These are phyloP conservation scores for Agriopis leucophaearia DNA, from an alignment of 2,888 invertebrate species.

Conservation along the genomic window DNA sequence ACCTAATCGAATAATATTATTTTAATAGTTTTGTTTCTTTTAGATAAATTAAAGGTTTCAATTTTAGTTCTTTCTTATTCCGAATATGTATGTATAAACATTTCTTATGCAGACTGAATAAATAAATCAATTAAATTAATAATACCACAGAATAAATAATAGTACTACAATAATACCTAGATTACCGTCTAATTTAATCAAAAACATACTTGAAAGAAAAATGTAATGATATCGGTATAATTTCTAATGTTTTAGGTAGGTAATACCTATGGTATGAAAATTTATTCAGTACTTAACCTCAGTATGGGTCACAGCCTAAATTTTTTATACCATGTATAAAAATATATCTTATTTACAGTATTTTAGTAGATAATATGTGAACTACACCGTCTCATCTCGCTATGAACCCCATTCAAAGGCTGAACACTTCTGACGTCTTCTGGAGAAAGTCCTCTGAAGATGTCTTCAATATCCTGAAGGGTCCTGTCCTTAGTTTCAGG, in stretches of 20 bases:
- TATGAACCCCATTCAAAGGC: conserved; percentile 63
- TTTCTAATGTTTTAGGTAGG: background rate
- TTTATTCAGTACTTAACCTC: conserved; percentile 29
- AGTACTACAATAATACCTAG: background rate
- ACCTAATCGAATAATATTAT: too few relatives aligned
- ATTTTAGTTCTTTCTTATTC: too few relatives aligned
- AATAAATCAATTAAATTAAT: background rate
- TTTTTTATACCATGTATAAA: conserved; percentile 45
- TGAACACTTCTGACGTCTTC: conserved; percentile 61
- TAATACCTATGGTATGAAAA: conserved; percentile 10
- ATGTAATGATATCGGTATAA: background rate
- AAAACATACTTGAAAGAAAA: conserved; percentile 1
- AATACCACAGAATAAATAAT: background rate
- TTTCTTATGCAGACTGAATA: too few relatives aligned
- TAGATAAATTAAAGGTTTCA: too few relatives aligned
- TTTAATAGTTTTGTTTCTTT: too few relatives aligned
- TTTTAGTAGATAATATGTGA: conserved; percentile 73
- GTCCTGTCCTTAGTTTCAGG: conserved; percentile 90
- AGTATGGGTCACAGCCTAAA: conserved; percentile 43
- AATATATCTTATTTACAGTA: conserved; percentile 11
- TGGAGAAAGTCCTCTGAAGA: conserved; percentile 69
- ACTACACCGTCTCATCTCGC: conserved; percentile 68
- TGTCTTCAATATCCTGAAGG: conserved; percentile 88
- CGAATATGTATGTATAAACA: too few relatives aligned
- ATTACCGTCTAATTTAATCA: conserved; percentile 1